A percentile compares a stretch with the other conserved stretches of the same genome.
phyloP scores from a whole-genome alignment of 2,113 vertebrate species.

The Megalops atlanticus region DNA sequence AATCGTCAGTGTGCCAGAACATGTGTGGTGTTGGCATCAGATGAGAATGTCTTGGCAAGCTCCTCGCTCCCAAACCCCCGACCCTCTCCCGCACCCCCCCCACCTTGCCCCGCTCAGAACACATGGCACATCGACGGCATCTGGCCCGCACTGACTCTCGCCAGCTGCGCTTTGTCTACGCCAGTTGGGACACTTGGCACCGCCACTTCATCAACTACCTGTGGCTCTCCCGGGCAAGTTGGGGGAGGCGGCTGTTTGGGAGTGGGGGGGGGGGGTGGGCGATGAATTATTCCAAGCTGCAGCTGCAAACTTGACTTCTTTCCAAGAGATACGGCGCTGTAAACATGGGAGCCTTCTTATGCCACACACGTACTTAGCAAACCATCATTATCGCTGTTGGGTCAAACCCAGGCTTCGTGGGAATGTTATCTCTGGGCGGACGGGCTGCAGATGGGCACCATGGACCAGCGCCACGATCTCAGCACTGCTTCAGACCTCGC shows the following conservation, averaged over 20 bases:
- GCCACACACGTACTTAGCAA: constrained; percentile 13
- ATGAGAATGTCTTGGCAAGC: constrained; percentile 77
- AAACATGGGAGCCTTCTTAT: constrained; percentile 37
- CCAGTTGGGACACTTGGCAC: constrained; percentile 82
- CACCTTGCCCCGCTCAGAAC: constrained; percentile 74
- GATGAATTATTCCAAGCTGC: constrained; percentile 73
- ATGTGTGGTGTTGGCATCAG: constrained; percentile 79
- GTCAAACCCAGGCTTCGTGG: not conserved
- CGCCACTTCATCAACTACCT: constrained; percentile 84
- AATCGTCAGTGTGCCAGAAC: constrained; percentile 72
- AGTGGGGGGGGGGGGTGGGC: constrained; percentile 65
- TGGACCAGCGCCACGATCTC: too few species aligned
- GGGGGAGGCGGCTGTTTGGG: too few species aligned
- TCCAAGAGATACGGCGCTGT: constrained; percentile 69
- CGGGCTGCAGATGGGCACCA: not conserved
- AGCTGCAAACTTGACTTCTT: constrained; percentile 79
- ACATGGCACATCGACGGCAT: constrained; percentile 80
- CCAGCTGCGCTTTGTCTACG: constrained; percentile 79
- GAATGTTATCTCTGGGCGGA: not conserved
- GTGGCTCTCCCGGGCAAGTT: constrained; percentile 69
- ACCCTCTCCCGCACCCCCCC: constrained; percentile 60
- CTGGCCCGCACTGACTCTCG: constrained; percentile 75
- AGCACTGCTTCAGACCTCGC: too few species aligned
- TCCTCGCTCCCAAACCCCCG: constrained; percentile 46
- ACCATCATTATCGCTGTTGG: constrained; percentile 31